These are phyloP conservation scores for Liodrosophila aerea DNA, from an alignment of 2,888 invertebrate genomes.

Conservation along the genomic window DNA sequence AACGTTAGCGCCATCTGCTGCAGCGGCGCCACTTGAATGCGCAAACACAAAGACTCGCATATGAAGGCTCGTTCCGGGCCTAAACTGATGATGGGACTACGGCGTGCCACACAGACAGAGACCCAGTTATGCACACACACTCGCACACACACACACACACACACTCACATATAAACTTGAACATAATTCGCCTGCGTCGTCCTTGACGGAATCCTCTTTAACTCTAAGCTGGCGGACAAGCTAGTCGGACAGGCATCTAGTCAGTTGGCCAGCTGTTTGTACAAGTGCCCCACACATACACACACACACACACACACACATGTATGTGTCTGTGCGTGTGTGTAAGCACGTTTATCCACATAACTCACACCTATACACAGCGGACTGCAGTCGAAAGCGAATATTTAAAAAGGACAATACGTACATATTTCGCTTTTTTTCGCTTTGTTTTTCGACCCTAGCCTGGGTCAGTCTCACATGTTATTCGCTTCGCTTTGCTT, in stretches of 20 bases:
- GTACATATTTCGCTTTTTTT: neutral
- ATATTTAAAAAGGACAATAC: constrained; percentile 45
- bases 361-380: constrained; percentile 26
- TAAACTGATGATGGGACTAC: constrained; percentile 2
- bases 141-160: constrained; percentile 15
- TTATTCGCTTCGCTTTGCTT: constrained; percentile 45
- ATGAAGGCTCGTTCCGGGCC: constrained; percentile 39
- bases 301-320: constrained; percentile 10
- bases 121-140: neutral
- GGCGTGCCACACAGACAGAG: neutral
- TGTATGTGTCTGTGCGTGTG: constrained; percentile 5
- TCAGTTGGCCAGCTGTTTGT: constrained; percentile 42
- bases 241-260: constrained; percentile 9
- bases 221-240: constrained; percentile 36
- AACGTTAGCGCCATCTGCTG: constrained; percentile 18
- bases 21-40: constrained; percentile 67
- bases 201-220: constrained; percentile 60
- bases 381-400: constrained; percentile 32
- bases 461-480: constrained; percentile 34
- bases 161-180: constrained; percentile 36
- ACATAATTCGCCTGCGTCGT: constrained; percentile 58
- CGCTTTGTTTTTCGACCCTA: constrained; percentile 1
- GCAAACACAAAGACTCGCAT: constrained; percentile 72
- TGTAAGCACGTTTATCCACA: constrained; percentile 9
- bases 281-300: constrained; percentile 23